These are phyloP conservation scores for Microcebus lehilahytsara DNA, from an alignment of 2,113 vertebrate species.

Conservation along the genomic window DNA sequence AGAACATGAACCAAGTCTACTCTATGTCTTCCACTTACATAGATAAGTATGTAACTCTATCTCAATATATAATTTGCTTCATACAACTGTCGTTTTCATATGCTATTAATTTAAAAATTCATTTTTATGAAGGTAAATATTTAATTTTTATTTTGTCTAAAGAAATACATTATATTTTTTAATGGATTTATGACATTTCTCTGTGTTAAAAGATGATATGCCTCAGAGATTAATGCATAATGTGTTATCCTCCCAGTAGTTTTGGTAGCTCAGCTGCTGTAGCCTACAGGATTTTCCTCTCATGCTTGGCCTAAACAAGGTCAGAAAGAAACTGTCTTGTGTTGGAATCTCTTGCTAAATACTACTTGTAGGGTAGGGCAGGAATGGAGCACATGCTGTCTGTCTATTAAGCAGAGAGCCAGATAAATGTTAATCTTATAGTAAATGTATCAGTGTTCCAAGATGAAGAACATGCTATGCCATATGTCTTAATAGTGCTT, in stretches of 20 bases:
- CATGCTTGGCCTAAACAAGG: neutral
- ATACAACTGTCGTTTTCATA: neutral
- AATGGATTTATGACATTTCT: neutral
- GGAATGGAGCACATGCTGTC: neutral
- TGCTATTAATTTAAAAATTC: neutral
- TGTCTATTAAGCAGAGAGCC: neutral
- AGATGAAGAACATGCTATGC: neutral
- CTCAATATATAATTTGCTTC: neutral
- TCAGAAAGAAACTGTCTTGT: neutral
- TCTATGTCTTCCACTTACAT: slow-evolving; percentile 98
- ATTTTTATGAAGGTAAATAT: neutral
- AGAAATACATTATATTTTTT: neutral
- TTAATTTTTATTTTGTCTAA: neutral
- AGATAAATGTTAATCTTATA: neutral
- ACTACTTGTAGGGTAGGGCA: neutral
- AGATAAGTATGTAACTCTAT: slow-evolving; percentile 92
- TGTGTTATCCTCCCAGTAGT: neutral
- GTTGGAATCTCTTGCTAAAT: neutral
- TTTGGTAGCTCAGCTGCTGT: neutral
- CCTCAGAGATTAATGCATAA: neutral
- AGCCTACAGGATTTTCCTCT: neutral
- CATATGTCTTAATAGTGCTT: neutral
- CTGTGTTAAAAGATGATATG: neutral
- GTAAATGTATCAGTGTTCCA: neutral
- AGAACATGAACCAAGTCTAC: slow-evolving; percentile 93